These are phyloP conservation scores for Stegophylla sp. DNA, from an alignment of 2,888 invertebrate genomes.

Conservation along the genomic window DNA sequence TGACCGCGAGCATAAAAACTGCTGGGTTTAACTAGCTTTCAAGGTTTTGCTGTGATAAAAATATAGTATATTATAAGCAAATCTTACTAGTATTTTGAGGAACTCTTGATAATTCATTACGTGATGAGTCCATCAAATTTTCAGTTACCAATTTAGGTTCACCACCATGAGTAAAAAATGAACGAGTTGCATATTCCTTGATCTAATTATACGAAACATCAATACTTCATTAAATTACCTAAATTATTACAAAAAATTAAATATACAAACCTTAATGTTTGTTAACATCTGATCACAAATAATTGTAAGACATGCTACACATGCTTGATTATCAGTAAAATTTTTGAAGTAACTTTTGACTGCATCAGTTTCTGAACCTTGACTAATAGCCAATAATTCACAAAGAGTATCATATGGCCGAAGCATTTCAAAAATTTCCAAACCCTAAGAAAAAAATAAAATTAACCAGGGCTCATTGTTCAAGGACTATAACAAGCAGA, in stretches of 20 bases:
- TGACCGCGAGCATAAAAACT: too few species aligned
- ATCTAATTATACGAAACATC: conserved; percentile 64
- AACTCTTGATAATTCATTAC: conserved; percentile 14
- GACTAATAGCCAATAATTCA: conserved; percentile 79
- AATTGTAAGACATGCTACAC: conserved; percentile 84
- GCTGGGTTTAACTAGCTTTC: too few species aligned
- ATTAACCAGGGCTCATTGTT: too few species aligned
- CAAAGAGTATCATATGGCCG: conserved; percentile 88
- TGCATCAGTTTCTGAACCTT: conserved; percentile 84
- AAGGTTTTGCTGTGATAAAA: too few species aligned
- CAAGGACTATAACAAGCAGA: too few species aligned
- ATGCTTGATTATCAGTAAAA: conserved; percentile 85
- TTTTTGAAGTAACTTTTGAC: conserved; percentile 85
- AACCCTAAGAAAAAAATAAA: conserved; percentile 70
- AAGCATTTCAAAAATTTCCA: conserved; percentile 81
- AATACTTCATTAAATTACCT: neutral
- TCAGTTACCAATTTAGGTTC: conserved; percentile 68
- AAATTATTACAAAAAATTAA: neutral
- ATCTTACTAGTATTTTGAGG: conserved; percentile 47
- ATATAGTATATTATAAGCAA: neutral
- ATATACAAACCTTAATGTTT: conserved; percentile 70
- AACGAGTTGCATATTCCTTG: conserved; percentile 87
- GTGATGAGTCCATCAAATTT: conserved; percentile 20
- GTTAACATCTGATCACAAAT: conserved; percentile 76
- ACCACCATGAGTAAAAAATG: conserved; percentile 90